These are phyloP conservation scores for Menura novaehollandiae DNA, from an alignment of 2,113 vertebrate genomes.

Conservation along the genomic window DNA sequence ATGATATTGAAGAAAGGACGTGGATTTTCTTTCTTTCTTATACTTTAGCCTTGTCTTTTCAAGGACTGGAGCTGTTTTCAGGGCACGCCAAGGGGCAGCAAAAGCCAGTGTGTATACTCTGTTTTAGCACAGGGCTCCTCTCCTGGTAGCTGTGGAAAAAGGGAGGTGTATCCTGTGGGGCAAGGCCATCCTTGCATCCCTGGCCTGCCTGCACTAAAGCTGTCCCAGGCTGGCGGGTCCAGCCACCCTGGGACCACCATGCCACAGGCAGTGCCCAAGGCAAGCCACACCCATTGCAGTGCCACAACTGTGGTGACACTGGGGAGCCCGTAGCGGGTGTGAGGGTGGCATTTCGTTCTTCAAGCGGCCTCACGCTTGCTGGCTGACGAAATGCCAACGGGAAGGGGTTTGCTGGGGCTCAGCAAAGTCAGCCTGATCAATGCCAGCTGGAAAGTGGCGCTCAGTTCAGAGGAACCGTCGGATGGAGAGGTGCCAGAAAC, in stretches of 20 bases:
- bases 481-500: not conserved
- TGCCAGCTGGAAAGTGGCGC: not conserved
- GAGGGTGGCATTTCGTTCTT: not conserved
- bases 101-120: not conserved
- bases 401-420: not conserved
- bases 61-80: conserved; percentile 40
- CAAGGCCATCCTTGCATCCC: not conserved
- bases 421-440: not conserved
- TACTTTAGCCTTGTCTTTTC: conserved; percentile 32
- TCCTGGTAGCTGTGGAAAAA: not conserved
- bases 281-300: rapidly evolving
- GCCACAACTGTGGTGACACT: rapidly evolving
- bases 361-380: rapidly evolving
- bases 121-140: not conserved
- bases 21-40: conserved; percentile 19
- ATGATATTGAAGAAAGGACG: conserved; percentile 59
- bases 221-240: not conserved
- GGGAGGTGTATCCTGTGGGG: not conserved
- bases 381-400: rapidly evolving
- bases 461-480: not conserved
- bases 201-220: not conserved
- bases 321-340: rapidly evolving
- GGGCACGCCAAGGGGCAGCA: not conserved
- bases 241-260: not conserved
- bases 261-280: rapidly evolving